Base-by-base conservation (phyloP, 2,888 invertebrate species). In the Macrophya annulata region DNA sequence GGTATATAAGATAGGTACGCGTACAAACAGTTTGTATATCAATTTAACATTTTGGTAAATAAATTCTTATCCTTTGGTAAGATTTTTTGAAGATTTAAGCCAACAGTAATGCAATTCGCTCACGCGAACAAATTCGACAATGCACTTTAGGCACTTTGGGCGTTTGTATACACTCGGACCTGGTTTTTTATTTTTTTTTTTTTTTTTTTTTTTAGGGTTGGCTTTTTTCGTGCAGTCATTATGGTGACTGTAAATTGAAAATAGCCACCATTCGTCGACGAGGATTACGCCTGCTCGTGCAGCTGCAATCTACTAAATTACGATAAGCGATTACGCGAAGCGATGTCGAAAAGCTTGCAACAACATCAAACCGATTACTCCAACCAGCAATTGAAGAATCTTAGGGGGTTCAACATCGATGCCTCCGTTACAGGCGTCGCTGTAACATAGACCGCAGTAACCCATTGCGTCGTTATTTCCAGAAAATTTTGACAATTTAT, bases 371-470 rank as follows among this genome's bases (percentile, higher is more conserved):
- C 45, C 68, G 68, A 68, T 31, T 8, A n/a, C 43, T 31, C 68
- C 65, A n/a, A 83, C 10, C 10, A 83, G 12, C 25, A 83, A 12
- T 48, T 83, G 83, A 17, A 83, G 9, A 17, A 71, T 68, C 48
- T 68, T 83, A 9, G 83, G 83, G 17, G 83, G 21, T 51, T 43
- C 2, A 43, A 55, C n/a, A 91, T 88, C 40, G 89, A 87, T 2
- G 86, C 65, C 40, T 83, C 89, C 87, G 85, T 92, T 92, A 88
- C 92, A 92, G 43, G 87, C 88, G 8, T 92, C 91, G 40, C 87
- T 87, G 21, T 86, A 85, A 87, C 92, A 92, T 0, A 91, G 86
- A 1, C 87, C 88, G 87, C 92, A 92, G 76, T 85, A 87, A 10
- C 88, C 87, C 74, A 90, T 85, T 21, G 62, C 31, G 48, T 65